phyloP scores from a whole-genome alignment of 2,113 vertebrate genomes.

The Lichenostomus cassidix region DNA sequence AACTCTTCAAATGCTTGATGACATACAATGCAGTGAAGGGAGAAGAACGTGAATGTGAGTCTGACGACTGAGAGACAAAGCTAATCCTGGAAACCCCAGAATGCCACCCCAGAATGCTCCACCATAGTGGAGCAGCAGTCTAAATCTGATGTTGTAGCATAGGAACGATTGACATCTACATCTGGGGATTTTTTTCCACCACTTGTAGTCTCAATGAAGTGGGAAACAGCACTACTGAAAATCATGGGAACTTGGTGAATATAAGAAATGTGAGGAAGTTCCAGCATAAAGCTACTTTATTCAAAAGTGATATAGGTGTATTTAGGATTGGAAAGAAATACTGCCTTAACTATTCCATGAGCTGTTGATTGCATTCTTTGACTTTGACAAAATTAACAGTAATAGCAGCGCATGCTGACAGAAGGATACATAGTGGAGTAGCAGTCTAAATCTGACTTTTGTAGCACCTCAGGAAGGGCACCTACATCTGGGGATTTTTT shows the following conservation, averaged over 20 bases:
- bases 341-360: not conserved
- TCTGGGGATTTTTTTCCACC: not conserved
- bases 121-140: not conserved
- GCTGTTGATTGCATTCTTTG: not conserved
- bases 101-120: not conserved
- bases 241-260: not conserved
- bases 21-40: not conserved
- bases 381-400: not conserved
- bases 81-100: not conserved
- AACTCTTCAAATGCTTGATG: constrained; percentile 86
- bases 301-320: not conserved
- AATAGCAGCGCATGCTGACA: not conserved
- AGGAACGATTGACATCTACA: not conserved
- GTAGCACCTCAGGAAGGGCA: not conserved
- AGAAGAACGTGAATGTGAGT: not conserved
- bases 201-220: not conserved
- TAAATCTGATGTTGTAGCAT: not conserved
- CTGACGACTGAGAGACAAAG: not conserved
- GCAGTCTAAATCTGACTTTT: not conserved
- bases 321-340: not conserved
- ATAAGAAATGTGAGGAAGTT: not conserved
- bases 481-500: not conserved
- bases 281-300: not conserved
- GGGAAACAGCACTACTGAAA: not conserved
- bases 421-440: not conserved